phyloP scores from a whole-genome alignment of 1,140 invertebrate genomes.

The Oedothorax gibbosus region DNA sequence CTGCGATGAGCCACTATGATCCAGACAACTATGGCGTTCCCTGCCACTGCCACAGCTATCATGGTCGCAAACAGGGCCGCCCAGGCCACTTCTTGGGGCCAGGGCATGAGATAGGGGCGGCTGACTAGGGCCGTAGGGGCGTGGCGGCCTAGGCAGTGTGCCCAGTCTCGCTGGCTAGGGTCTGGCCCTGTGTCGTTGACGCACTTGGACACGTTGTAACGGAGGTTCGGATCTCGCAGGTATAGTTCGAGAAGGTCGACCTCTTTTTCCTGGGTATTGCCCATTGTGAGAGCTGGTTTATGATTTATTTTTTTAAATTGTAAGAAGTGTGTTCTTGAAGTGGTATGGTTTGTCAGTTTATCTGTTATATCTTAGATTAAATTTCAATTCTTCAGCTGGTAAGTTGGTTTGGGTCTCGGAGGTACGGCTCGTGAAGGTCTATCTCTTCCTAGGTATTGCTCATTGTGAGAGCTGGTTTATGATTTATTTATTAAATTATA shows the following conservation, averaged over 20 bases:
- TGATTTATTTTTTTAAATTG: too few species aligned
- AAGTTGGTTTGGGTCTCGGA: too few species aligned
- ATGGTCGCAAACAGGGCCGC: constrained; percentile 71
- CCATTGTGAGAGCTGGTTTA: constrained; percentile 15
- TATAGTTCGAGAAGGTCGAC: constrained; percentile 41
- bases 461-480: background rate
- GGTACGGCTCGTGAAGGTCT: too few species aligned
- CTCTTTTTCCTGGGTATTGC: constrained; percentile 42
- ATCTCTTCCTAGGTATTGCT: too few species aligned
- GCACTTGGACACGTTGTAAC: constrained; percentile 19
- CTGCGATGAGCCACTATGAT: constrained; percentile 84
- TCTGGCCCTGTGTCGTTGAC: constrained; percentile 26
- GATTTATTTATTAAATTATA: too few species aligned
- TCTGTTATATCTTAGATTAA: too few species aligned
- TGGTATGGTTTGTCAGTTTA: too few species aligned
- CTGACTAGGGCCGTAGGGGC: constrained; percentile 33
- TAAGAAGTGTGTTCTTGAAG: too few species aligned
- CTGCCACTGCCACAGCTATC: constrained; percentile 81
- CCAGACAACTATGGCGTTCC: constrained; percentile 90
- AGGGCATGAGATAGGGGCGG: constrained; percentile 49
- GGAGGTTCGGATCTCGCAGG: constrained; percentile 6
- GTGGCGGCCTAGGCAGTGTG: constrained; percentile 47
- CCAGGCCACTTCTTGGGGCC: constrained; percentile 60
- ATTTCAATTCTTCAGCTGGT: too few species aligned
- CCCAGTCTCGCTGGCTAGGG: constrained; percentile 41